Evolutionary conservation across 2,797 vertebrate species (phyloP).

Genomic region (Macropodus opercularis): DNA sequence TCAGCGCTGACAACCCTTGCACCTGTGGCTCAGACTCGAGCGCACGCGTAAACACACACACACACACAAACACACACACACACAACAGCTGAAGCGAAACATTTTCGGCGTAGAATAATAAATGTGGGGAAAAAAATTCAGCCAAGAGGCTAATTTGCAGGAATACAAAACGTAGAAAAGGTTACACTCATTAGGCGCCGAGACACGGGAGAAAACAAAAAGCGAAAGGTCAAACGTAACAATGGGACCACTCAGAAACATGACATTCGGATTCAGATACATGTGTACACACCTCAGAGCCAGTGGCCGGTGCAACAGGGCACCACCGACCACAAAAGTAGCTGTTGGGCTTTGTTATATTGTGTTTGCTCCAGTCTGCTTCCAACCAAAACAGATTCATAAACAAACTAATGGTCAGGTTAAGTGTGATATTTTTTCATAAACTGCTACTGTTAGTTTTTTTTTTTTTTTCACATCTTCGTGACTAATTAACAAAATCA

Average conservation of each 20-base stretch:
- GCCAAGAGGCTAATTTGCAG: constrained; percentile 23
- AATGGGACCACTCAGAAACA: constrained; percentile 7
- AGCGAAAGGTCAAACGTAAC: constrained; percentile 11
- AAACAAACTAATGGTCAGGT: too few relatives aligned
- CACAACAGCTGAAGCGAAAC: not conserved
- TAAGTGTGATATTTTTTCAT: too few relatives aligned
- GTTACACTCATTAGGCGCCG: constrained; percentile 51
- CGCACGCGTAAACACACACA: not conserved
- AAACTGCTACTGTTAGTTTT: too few relatives aligned
- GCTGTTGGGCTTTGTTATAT: constrained; percentile 21
- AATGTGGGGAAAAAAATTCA: constrained; percentile 32
- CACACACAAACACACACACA: constrained; percentile 14
- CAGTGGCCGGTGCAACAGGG: constrained; percentile 7
- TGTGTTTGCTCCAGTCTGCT: too few relatives aligned
- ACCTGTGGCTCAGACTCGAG: constrained; percentile 48
- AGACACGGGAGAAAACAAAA: not conserved
- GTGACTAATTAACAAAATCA: constrained; percentile 60
- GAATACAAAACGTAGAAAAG: constrained; percentile 41
- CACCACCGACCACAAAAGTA: constrained; percentile 9
- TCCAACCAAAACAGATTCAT: too few relatives aligned
- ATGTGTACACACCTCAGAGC: constrained; percentile 18
- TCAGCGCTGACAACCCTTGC: constrained; percentile 33
- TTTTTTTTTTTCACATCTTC: constrained; percentile 11
- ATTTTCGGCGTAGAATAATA: constrained; percentile 31
- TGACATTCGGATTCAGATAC: constrained; percentile 39